Evolutionary conservation across 2,797 vertebrate genomes (phyloP), one percentile per base, ranked within the genome.

Genomic region (Myotis myotis): DNA sequence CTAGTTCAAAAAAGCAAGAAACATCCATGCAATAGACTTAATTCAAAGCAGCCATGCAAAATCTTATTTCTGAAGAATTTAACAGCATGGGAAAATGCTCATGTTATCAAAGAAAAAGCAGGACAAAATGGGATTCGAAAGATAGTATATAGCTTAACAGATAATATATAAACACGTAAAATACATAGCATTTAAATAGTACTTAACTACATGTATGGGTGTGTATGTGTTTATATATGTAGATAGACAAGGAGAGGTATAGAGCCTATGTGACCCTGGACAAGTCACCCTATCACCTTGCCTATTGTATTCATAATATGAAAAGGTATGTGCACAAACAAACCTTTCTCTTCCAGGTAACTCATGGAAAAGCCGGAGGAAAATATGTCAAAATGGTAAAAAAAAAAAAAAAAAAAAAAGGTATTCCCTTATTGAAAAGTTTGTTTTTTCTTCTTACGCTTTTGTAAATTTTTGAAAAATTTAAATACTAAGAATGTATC

Each of bases 361-460:
- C 38, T 36, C 51, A 23, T 81, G 49, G 20, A 79, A 57, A 79
- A 23, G 57, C 38, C 81, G 11, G 17, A 68, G 76, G 79, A 36
- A 85, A 91, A 85, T 51, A 89, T 17, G 12, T 13, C 81, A 78
- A 72, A 86, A 74, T 72, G 9, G 36, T n/a, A 62, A 95, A 71
- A 57, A 89, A 89, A 12, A 1, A 38, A 70, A 57, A 89, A 89
- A 62, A 95, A 71, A 57, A 70, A 57, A 89, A 89, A 12, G 1
- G 53, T 51, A 38, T 88, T 75, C 9, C 83, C 44, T 64, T 79
- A 30, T 28, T 88, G 53, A 62, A 71, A 93, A 89, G 13, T 25
- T 28, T 64, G 13, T 84, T 93, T 96, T 84, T 89, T 70, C 8
- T 92, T n/a, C n/a, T 79, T 79, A 78, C 2, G 38, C 19, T 71